Conservation (phyloP, 2,113 vertebrate species). For the Paramormyrops kingsleyae region DNA sequence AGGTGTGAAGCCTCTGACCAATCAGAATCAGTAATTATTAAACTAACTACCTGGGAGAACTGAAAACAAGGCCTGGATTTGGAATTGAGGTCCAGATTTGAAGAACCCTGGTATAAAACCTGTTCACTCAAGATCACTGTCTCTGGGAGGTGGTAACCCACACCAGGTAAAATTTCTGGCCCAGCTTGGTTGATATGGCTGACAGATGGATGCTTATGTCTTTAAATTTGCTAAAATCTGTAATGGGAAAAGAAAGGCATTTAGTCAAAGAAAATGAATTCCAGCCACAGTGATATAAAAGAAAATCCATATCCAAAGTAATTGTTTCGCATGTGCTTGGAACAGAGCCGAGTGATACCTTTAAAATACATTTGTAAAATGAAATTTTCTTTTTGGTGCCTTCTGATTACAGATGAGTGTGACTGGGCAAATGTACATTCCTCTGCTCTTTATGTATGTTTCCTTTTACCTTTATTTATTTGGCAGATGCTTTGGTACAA, state of each 20-base stretch:
- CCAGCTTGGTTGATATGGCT: neutral
- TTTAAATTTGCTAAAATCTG: neutral
- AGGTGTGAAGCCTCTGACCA: too few species aligned
- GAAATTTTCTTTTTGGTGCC: neutral
- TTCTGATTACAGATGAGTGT: neutral
- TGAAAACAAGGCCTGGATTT: too few species aligned
- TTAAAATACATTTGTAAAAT: neutral
- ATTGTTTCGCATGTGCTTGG: neutral
- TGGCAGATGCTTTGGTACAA: neutral
- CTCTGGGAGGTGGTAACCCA: neutral
- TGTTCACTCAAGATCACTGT: neutral
- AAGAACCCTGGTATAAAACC: neutral
- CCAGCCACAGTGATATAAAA: neutral
- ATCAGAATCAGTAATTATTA: too few species aligned
- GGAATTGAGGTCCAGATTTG: too few species aligned
- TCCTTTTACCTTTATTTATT: neutral
- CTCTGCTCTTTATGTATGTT: neutral
- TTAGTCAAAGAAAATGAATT: neutral
- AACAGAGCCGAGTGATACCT: neutral
- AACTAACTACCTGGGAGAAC: too few species aligned
- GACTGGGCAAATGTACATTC: neutral
- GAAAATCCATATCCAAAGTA: neutral
- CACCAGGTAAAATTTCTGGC: neutral
- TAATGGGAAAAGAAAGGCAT: neutral
- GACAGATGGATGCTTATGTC: neutral